Conservation (phyloP, 2,113 vertebrate species). For the Merops nubicus region DNA sequence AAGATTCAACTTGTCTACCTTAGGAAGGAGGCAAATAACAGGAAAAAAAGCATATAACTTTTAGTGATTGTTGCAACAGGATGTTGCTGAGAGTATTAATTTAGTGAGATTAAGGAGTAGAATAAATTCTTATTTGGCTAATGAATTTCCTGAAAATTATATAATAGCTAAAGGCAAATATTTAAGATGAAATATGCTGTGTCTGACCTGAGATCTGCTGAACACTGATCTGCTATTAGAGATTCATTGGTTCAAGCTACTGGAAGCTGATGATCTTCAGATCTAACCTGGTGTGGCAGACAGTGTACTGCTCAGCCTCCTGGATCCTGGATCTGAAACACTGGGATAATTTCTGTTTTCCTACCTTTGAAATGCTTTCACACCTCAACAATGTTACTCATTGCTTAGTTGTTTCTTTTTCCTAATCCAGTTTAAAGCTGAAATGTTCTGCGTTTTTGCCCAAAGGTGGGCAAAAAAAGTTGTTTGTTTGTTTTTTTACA, state of each 20-base stretch:
- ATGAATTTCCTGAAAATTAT: slow-evolving; percentile 53
- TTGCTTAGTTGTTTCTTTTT: background rate
- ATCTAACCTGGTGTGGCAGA: background rate
- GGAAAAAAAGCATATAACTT: background rate
- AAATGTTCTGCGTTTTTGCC: background rate
- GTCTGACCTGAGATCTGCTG: slow-evolving; percentile 38
- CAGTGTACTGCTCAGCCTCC: background rate
- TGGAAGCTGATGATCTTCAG: slow-evolving; percentile 3
- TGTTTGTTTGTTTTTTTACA: background rate
- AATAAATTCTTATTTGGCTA: slow-evolving; percentile 42
- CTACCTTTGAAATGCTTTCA: background rate
- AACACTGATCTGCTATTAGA: slow-evolving; percentile 39
- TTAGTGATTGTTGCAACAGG: background rate
- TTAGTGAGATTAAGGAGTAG: slow-evolving; percentile 52
- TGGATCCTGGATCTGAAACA: background rate
- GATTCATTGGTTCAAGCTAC: slow-evolving; percentile 28
- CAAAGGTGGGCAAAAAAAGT: no score
- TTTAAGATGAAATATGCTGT: slow-evolving; percentile 30
- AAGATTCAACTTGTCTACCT: background rate
- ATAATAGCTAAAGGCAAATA: slow-evolving; percentile 45
- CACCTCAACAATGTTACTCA: background rate
- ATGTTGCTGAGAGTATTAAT: slow-evolving; percentile 40
- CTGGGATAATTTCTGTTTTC: background rate
- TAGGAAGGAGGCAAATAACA: background rate
- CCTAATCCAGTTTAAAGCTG: background rate